Evolutionary conservation across 1,140 invertebrate species (phyloP), one percentile per base, ranked within the genome.

Genomic region (Pogonus chalceus): DNA sequence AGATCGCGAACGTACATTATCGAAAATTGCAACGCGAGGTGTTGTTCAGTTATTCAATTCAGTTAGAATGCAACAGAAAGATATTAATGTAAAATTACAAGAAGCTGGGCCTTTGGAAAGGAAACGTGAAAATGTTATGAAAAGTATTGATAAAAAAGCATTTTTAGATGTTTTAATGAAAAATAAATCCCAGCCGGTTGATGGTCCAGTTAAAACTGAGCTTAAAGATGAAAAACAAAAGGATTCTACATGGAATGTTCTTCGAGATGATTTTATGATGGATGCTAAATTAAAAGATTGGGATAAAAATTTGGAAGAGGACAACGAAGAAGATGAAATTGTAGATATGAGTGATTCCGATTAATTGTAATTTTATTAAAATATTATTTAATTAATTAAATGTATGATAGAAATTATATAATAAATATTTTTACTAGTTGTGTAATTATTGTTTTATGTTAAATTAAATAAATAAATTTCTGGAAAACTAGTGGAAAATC

Each of bases 11-110:
- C 80, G 77, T 60, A 72, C 77, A 43, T 68, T 94, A 51, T 75
- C 82, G 23, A 90, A 85, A 77, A 88, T 93, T 60, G 90, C 90
- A 16, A 92, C 88, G 53, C 91, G 87, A 66, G 92, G 91, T 65
- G 89, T 94, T 2, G 89, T 95, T 0, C 89, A 93, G 68, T 72
- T 96, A 58, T 96, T 95, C 60, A 95, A 95, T 78, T 86, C 90
- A 20, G 91, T 95, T 0, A 80, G 78, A 64, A 78, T 84, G 59
- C 91, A 94, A 70, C 90, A 94, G 69, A 85, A 82, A 67, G 78
- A 81, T 49, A 73, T 92, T 49, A 79, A 85, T 49, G 78, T 79
- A 50, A 82, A 90, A 70, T 66, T 93, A 55, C 72, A 79, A 37
- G 75, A 81, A 55, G 88, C 79, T 47, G 87, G 88, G 23, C 76